Evolutionary conservation across 1,140 invertebrate genomes (phyloP).

Genomic region (Nymphalis io): DNA sequence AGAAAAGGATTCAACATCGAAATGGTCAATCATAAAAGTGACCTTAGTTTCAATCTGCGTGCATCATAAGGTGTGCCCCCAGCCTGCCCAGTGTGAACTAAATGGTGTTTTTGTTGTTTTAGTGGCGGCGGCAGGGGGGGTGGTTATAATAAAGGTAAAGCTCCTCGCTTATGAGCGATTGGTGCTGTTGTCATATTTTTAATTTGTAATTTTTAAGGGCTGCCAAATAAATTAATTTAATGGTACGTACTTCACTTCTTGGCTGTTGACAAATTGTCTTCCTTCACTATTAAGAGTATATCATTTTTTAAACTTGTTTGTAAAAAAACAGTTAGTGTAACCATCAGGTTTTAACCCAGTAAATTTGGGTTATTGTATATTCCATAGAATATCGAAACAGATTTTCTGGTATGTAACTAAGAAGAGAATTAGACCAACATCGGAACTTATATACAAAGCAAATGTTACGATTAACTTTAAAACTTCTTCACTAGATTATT

Average conservation of each 20-base stretch:
- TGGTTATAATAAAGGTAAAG: conserved; percentile 94
- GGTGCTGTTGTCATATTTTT: conserved; percentile 86
- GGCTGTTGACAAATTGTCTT: conserved; percentile 45
- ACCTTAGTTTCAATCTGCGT: conserved; percentile 82
- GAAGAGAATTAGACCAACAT: too few relatives aligned
- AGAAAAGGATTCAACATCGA: conserved; percentile 77
- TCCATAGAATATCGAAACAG: neutral
- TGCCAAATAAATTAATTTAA: conserved; percentile 65
- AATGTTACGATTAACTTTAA: neutral
- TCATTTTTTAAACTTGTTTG: neutral
- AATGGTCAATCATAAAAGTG: conserved; percentile 82
- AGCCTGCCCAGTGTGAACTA: conserved; percentile 84
- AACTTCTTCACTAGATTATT: neutral
- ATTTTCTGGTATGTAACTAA: neutral
- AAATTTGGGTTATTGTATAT: too few relatives aligned
- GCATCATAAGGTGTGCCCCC: conserved; percentile 83
- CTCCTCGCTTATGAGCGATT: conserved; percentile 84
- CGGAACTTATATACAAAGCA: neutral
- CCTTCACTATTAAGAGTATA: neutral
- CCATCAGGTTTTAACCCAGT: neutral
- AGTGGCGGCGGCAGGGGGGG: conserved; percentile 91
- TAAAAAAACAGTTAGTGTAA: neutral
- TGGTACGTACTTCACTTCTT: conserved; percentile 40
- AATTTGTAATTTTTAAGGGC: conserved; percentile 81
- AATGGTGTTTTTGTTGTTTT: conserved; percentile 89